Percentiles rank a stretch among this genome's conserved stretches.
phyloP scores from a whole-genome alignment of 2,113 vertebrate species.

The Pipra filicauda region DNA sequence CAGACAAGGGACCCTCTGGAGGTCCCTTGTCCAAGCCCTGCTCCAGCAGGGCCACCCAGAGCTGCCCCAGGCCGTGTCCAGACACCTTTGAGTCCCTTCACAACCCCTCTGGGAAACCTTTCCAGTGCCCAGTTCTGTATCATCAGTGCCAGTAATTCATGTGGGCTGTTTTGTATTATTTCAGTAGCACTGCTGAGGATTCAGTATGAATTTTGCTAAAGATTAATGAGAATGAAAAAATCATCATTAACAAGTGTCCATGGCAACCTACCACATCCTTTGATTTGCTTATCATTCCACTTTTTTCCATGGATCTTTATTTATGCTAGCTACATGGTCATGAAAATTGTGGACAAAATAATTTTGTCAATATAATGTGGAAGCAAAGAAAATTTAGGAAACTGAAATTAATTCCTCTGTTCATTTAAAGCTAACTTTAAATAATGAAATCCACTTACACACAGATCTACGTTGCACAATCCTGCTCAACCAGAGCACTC shows the following conservation, averaged over 20 bases:
- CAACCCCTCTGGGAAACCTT: not conserved
- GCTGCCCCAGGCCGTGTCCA: not conserved
- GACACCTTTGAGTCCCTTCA: not conserved
- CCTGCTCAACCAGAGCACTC: not conserved
- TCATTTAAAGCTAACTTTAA: not conserved
- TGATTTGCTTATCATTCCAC: not conserved
- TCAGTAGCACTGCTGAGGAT: not conserved
- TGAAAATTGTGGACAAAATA: not conserved
- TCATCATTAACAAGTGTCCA: not conserved
- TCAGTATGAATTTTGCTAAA: not conserved
- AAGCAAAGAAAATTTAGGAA: not conserved
- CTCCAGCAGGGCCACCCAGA: not conserved
- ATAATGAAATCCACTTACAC: not conserved
- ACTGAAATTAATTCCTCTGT: not conserved
- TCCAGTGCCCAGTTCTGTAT: not conserved
- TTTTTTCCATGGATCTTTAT: not conserved
- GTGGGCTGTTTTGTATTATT: not conserved
- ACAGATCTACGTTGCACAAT: not conserved
- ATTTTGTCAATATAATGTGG: not conserved
- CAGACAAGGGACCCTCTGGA: not conserved
- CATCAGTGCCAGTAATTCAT: not conserved
- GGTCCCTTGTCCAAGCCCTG: not conserved
- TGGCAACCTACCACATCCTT: not conserved
- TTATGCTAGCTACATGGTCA: not conserved
- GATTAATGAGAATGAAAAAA: constrained; percentile 12